Conservation (phyloP, 2,888 invertebrate species). For the Drosophila affinis region DNA sequence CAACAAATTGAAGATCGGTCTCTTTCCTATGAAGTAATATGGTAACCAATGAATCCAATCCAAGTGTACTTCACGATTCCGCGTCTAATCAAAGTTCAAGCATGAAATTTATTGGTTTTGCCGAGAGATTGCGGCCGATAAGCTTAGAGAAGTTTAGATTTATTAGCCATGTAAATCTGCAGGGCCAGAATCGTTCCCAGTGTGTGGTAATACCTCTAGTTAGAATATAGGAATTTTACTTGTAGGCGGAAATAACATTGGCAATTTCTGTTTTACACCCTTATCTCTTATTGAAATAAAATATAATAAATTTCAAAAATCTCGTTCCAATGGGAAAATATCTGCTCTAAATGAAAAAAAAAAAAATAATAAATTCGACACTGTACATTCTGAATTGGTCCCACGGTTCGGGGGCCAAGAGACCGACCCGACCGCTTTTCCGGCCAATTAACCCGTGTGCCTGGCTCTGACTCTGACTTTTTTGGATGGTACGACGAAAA, state of each 20-base stretch:
- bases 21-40: not conserved
- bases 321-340: too few species aligned
- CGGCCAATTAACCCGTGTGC: constrained; percentile 59
- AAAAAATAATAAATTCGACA: not conserved
- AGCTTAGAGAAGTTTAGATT: too few species aligned
- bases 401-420: constrained; percentile 43
- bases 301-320: too few species aligned
- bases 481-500: not conserved
- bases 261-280: too few species aligned
- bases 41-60: not conserved
- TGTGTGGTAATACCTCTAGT: too few species aligned
- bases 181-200: too few species aligned
- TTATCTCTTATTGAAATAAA: too few species aligned
- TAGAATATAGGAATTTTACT: too few species aligned
- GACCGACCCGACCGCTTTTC: constrained; percentile 41
- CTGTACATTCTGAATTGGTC: not conserved
- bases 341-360: not conserved
- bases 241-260: too few species aligned
- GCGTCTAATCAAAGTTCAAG: not conserved
- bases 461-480: constrained; percentile 17
- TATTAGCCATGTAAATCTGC: too few species aligned
- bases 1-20: constrained; percentile 12
- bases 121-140: not conserved
- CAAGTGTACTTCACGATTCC: not conserved
- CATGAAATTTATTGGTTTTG: not conserved